These are phyloP conservation scores for Heteropelma amictum DNA, from an alignment of 2,888 invertebrate species.

Conservation along the genomic window DNA sequence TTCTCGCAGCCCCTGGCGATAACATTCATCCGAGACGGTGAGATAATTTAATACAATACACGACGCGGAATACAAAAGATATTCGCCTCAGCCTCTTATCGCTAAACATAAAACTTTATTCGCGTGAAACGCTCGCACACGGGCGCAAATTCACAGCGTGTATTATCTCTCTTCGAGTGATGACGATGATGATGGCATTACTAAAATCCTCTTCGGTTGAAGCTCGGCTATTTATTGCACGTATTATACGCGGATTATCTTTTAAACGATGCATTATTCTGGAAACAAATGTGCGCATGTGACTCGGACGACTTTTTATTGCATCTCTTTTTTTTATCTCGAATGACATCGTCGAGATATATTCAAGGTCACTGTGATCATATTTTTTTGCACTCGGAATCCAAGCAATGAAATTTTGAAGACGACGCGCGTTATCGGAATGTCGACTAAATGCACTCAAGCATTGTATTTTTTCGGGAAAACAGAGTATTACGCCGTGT, in stretches of 20 bases:
- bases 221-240: constrained; percentile 34
- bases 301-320: not conserved
- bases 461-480: constrained; percentile 5
- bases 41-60: constrained; percentile 1
- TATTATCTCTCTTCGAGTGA: constrained; percentile 40
- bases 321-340: not conserved
- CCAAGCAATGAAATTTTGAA: constrained; percentile 40
- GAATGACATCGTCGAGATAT: not conserved
- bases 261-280: constrained; percentile 20
- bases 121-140: constrained; percentile 19
- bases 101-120: constrained; percentile 20
- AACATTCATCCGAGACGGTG: constrained; percentile 3
- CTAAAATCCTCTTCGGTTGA: constrained; percentile 13
- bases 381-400: constrained; percentile 1
- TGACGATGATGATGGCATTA: constrained; percentile 33
- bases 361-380: constrained; percentile 5
- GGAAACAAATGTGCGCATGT: constrained; percentile 20
- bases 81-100: constrained; percentile 39
- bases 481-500: constrained; percentile 42
- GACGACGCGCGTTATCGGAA: constrained; percentile 11
- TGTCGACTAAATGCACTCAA: not conserved
- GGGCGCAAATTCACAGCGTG: no score
- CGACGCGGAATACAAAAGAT: constrained; percentile 8
- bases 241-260: constrained; percentile 43
- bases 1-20: not conserved